These are phyloP conservation scores for Centropus bengalensis DNA, from an alignment of 2,113 vertebrate species.

Conservation along the genomic window DNA sequence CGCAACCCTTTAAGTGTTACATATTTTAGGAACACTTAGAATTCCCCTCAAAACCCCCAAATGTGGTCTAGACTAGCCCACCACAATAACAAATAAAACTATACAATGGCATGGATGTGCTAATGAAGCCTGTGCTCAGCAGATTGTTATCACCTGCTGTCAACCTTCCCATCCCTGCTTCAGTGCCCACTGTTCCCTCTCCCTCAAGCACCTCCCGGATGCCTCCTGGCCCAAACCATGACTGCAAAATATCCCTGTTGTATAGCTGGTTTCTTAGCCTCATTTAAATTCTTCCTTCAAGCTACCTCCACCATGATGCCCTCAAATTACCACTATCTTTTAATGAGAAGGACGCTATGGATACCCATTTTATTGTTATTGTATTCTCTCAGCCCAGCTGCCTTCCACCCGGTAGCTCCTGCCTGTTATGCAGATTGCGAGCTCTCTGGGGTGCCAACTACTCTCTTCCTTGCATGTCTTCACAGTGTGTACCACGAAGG, in stretches of 20 bases:
- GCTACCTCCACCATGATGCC: slow-evolving; percentile 35
- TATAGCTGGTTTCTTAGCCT: slow-evolving; percentile 57
- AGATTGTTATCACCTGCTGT: background rate
- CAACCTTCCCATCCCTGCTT: background rate
- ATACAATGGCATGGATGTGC: background rate
- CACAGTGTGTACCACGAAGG: slow-evolving; percentile 15
- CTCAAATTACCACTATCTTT: slow-evolving; percentile 60
- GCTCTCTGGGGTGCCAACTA: slow-evolving; percentile 57
- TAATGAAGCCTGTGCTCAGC: background rate
- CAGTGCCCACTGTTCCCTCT: background rate
- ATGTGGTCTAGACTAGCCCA: background rate
- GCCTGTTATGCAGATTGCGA: slow-evolving; percentile 60
- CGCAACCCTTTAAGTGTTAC: background rate
- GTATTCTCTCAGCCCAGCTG: slow-evolving; percentile 57
- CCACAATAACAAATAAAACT: background rate
- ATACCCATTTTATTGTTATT: slow-evolving; percentile 51
- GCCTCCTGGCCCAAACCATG: slow-evolving; percentile 26
- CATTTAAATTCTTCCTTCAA: slow-evolving; percentile 69
- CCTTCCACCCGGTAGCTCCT: slow-evolving; percentile 17
- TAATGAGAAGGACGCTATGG: slow-evolving; percentile 57
- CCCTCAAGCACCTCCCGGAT: slow-evolving; percentile 21
- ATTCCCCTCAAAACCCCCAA: background rate
- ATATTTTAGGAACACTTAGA: background rate
- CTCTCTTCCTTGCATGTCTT: slow-evolving; percentile 46
- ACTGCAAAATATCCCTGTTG: slow-evolving; percentile 58